Evolutionary conservation across 1,140 invertebrate genomes (phyloP).

Genomic region (Nebria ingens): DNA sequence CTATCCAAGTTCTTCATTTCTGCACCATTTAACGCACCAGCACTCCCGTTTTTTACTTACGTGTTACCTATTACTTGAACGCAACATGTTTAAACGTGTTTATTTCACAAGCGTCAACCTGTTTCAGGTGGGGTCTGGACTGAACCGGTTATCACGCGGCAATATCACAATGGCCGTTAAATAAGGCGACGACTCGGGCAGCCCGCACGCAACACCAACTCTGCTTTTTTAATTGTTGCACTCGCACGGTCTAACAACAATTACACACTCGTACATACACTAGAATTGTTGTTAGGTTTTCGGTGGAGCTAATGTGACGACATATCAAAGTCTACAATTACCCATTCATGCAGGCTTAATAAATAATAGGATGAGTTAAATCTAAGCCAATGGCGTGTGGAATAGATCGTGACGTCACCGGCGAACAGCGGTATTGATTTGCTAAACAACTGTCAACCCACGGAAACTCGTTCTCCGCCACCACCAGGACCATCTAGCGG

Average conservation of each 20-base stretch:
- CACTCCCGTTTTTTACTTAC: not conserved
- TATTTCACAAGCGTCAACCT: not conserved
- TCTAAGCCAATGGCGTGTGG: conserved; percentile 7
- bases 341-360: conserved; percentile 36
- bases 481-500: not conserved
- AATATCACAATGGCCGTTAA: conserved; percentile 1
- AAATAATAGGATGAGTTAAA: conserved; percentile 35
- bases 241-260: not conserved
- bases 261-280: too few relatives aligned
- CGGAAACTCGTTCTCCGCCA: not conserved
- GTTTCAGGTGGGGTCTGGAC: not conserved
- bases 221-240: too few relatives aligned
- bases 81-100: not conserved
- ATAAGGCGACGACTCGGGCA: not conserved
- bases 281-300: conserved; percentile 17
- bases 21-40: not conserved
- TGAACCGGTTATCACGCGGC: not conserved
- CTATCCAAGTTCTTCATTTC: not conserved
- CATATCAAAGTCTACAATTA: conserved; percentile 34
- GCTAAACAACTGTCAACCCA: conserved; percentile 3
- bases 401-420: not conserved
- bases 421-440: conserved; percentile 2
- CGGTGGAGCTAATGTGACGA: conserved; percentile 20
- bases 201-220: not conserved
- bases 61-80: not conserved